A percentile compares a stretch with the other conserved stretches of the same genome.
These are phyloP conservation scores for Drosophila lacertosa DNA, from an alignment of 1,140 invertebrate genomes.

Conservation along the genomic window DNA sequence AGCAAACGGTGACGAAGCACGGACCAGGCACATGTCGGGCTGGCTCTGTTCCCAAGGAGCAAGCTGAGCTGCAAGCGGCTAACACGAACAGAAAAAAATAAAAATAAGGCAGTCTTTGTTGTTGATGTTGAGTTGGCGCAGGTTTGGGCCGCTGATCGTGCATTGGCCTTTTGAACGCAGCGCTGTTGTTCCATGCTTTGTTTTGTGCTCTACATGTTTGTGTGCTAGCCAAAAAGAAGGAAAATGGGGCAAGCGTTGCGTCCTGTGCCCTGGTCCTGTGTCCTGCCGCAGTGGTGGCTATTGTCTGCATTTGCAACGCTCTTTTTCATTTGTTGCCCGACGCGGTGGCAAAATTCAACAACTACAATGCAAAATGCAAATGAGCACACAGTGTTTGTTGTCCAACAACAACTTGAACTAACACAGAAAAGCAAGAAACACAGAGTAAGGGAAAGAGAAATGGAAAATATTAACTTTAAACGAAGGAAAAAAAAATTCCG, in stretches of 20 bases:
- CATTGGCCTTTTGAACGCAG: constrained; percentile 46
- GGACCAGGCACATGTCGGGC: constrained; percentile 27
- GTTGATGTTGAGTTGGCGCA: constrained; percentile 25
- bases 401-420: constrained; percentile 26
- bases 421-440: background rate
- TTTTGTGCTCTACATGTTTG: constrained; percentile 20
- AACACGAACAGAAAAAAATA: constrained; percentile 28
- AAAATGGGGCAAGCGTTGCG: constrained; percentile 34
- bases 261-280: constrained; percentile 11
- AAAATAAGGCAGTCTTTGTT: background rate
- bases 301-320: constrained; percentile 42
- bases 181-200: constrained; percentile 15
- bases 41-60: constrained; percentile 1
- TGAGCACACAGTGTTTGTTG: constrained; percentile 31
- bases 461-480: constrained; percentile 57
- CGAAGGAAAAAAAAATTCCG: constrained; percentile 21
- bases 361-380: constrained; percentile 47
- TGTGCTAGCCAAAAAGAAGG: background rate
- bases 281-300: constrained; percentile 32
- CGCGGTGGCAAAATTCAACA: constrained; percentile 16
- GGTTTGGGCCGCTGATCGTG: constrained; percentile 52
- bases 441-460: background rate
- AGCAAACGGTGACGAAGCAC: constrained; percentile 20
- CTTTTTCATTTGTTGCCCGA: constrained; percentile 37
- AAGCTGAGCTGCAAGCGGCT: constrained; percentile 5